phyloP scores from a whole-genome alignment of 2,888 invertebrate genomes.

The Cheilosia vernalis region DNA sequence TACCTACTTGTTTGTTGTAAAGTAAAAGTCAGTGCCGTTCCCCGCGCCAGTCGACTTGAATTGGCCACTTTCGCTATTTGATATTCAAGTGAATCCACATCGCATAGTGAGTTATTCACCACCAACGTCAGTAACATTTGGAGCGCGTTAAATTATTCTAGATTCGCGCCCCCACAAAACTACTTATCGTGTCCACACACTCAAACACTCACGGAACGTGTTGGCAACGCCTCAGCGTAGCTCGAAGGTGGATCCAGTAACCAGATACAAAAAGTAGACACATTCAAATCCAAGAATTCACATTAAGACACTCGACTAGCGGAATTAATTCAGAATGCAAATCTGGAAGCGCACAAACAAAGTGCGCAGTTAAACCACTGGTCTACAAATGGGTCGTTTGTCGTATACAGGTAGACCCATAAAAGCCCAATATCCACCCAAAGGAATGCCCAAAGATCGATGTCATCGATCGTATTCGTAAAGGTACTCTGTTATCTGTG shows the following conservation, averaged over 20 bases:
- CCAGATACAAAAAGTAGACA: constrained; percentile 27
- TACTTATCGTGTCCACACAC: neutral
- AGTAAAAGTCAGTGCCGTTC: constrained; percentile 51
- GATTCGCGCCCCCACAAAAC: constrained; percentile 62
- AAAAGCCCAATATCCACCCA: constrained; percentile 17
- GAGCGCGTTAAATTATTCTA: constrained; percentile 70
- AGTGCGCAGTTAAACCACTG: constrained; percentile 42
- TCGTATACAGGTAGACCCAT: neutral
- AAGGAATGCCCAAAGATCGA: constrained; percentile 53
- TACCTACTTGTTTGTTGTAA: constrained; percentile 24
- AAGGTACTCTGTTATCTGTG: constrained; percentile 53
- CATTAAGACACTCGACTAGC: constrained; percentile 11
- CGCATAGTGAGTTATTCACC: constrained; percentile 60
- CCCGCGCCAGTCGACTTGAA: constrained; percentile 8
- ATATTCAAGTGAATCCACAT: constrained; percentile 67
- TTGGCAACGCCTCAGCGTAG: constrained; percentile 51
- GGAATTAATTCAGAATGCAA: constrained; percentile 48
- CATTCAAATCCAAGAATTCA: constrained; percentile 45
- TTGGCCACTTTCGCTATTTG: constrained; percentile 69
- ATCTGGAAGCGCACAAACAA: constrained; percentile 20
- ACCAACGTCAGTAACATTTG: constrained; percentile 62
- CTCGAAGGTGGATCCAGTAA: constrained; percentile 62
- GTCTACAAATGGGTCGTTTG: constrained; percentile 41
- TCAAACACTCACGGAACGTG: constrained; percentile 13
- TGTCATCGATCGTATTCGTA: constrained; percentile 49